Evolutionary conservation across 2,888 invertebrate genomes (phyloP), one percentile per base, ranked within the genome.

Genomic region (Mimachlamys varia): DNA sequence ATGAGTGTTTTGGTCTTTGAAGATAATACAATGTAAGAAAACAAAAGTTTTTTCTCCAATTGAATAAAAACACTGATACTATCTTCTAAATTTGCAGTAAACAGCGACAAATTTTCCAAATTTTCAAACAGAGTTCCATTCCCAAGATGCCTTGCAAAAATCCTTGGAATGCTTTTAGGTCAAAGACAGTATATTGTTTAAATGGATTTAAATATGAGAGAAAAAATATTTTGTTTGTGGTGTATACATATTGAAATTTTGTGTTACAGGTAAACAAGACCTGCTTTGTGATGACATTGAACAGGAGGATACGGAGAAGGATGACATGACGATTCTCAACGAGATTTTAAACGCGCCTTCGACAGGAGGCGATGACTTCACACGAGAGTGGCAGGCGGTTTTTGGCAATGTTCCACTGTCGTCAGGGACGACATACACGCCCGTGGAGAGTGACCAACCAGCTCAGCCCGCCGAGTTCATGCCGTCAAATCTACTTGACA

Each of bases 271-370:
- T 90, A 92, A 93, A n/a, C 93, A 94, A 92, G 97, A 97, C 93
- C 94, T 97, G 88, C 94, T 97, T 87, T 95, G 96, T 37, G 96
- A 96, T 37, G 95, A 96, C 89, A 91, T 95, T 62, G 96, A 96
- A 89, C 92, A 93, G 27, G 96, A 96, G 62, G 96, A 97, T 91
- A 90, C 94, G 4, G 96, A 97, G 89, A 96, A 96, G 92, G 97
- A 97, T 94, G 97, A 97, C 92, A 95, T 97, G 94, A 95, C 96
- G 7, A 94, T 97, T 89, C 94, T 97, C 90, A 97, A 97, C 91
- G 97, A 97, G 93, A 97, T 97, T 90, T 95, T 97, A 58, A 96
- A 96, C 89, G 95, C 96, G 3, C 96, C 96, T 0, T 95, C 95
- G 15, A 94, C 94, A 7, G 96, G 95, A 0, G 96, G 95, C 87